Conservation (phyloP, 2,888 invertebrate species). For the Aspidiotus rigidus region DNA sequence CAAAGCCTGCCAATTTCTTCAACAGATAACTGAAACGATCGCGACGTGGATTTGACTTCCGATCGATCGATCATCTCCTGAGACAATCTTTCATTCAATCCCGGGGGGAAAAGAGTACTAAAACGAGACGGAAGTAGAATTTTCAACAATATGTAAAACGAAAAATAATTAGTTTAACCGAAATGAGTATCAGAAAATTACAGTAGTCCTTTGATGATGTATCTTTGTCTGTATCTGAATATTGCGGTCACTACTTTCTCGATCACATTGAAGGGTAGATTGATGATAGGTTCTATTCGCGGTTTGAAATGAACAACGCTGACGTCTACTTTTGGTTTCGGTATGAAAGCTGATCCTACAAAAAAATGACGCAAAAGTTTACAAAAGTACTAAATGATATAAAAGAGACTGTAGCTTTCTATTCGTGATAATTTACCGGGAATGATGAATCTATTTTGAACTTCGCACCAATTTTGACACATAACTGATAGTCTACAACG, state of each 20-base stretch:
- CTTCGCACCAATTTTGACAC: conserved; percentile 85
- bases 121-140: background rate
- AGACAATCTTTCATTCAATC: conserved; percentile 53
- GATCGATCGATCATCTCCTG: conserved; percentile 59
- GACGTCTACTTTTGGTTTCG: conserved; percentile 93
- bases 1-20: conserved; percentile 69
- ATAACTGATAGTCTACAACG: conserved; percentile 87
- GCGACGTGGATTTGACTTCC: conserved; percentile 58
- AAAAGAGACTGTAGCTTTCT: background rate
- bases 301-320: conserved; percentile 86
- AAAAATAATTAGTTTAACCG: background rate
- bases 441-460: conserved; percentile 74
- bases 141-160: background rate
- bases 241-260: conserved; percentile 81
- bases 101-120: conserved; percentile 68
- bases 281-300: conserved; percentile 60
- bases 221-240: conserved; percentile 83
- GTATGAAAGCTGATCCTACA: conserved; percentile 69
- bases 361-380: background rate
- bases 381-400: background rate
- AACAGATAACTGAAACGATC: conserved; percentile 65
- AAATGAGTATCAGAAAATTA: conserved; percentile 40
- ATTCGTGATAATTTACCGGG: conserved; percentile 51
- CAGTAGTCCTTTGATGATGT: conserved; percentile 58
- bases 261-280: conserved; percentile 69